Conservation (phyloP, 1,140 invertebrate genomes). For the Drosophila nikananu region DNA sequence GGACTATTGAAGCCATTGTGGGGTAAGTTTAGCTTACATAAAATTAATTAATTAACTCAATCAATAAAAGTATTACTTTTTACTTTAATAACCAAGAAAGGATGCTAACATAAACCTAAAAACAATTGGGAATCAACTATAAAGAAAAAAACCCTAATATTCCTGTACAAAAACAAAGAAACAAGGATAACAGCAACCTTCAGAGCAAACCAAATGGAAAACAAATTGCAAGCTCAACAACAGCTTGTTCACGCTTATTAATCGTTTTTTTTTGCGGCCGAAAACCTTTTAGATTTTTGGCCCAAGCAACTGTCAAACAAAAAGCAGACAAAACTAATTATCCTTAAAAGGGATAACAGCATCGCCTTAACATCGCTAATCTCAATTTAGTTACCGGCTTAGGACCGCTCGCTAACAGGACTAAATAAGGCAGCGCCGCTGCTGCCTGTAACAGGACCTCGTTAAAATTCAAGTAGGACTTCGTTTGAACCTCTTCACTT, state of each 20-base stretch:
- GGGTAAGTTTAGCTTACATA: background rate
- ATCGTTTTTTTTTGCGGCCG: background rate
- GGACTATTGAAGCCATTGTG: background rate
- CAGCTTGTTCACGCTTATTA: slow-evolving; percentile 17
- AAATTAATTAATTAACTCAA: too few relatives aligned
- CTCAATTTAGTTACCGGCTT: slow-evolving; percentile 36
- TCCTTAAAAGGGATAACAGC: slow-evolving; percentile 38
- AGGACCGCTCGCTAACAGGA: slow-evolving; percentile 12
- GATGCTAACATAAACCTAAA: too few relatives aligned
- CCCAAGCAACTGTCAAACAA: slow-evolving; percentile 14
- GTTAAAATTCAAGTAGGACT: slow-evolving; percentile 44
- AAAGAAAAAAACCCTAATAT: background rate
- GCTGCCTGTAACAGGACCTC: slow-evolving; percentile 28
- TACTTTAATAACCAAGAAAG: too few relatives aligned
- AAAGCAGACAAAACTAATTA: slow-evolving; percentile 44
- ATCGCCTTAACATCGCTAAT: slow-evolving; percentile 19
- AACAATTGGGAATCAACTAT: background rate
- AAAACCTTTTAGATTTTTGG: background rate
- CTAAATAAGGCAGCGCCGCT: background rate
- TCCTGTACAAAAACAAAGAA: background rate
- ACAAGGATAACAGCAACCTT: background rate
- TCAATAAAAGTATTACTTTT: fast-evolving
- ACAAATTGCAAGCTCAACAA: slow-evolving; percentile 12
- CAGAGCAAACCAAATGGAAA: background rate
- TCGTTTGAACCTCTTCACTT: slow-evolving; percentile 37